These are phyloP conservation scores for Stegodyphus mimosarum DNA, from an alignment of 1,140 invertebrate species.

Conservation along the genomic window DNA sequence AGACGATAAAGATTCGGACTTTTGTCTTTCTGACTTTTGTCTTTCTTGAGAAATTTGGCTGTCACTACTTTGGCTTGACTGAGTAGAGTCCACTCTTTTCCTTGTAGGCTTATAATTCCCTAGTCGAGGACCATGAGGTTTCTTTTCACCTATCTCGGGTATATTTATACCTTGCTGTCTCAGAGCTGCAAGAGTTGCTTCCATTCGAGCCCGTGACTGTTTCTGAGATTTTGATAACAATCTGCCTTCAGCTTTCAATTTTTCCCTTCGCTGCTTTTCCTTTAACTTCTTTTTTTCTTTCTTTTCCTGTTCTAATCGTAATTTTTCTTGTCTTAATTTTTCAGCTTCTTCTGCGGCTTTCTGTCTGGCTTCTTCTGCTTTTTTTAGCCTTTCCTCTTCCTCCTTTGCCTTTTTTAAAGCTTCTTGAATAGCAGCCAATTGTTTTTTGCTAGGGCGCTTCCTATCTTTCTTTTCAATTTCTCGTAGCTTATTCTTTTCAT, in stretches of 20 bases:
- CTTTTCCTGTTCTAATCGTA: slow-evolving; percentile 77
- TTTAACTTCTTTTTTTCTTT: slow-evolving; percentile 89
- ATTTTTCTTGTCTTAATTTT: slow-evolving; percentile 66
- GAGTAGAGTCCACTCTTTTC: slow-evolving; percentile 46
- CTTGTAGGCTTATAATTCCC: slow-evolving; percentile 14
- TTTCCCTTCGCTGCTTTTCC: slow-evolving; percentile 92
- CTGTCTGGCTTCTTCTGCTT: slow-evolving; percentile 79
- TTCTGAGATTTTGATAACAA: slow-evolving; percentile 76
- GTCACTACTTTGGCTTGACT: slow-evolving; percentile 57
- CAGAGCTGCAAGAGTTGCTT: slow-evolving; percentile 86
- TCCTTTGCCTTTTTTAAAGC: slow-evolving; percentile 71
- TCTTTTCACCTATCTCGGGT: slow-evolving; percentile 73
- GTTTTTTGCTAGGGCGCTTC: slow-evolving; percentile 36
- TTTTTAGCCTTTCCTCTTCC: slow-evolving; percentile 82
- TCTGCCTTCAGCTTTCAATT: slow-evolving; percentile 94
- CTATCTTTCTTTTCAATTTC: slow-evolving; percentile 11
- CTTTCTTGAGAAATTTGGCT: neutral
- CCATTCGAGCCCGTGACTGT: slow-evolving; percentile 78
- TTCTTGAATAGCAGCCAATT: slow-evolving; percentile 32
- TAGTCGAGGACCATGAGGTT: neutral
- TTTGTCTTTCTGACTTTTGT: slow-evolving; percentile 45
- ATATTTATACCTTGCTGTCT: slow-evolving; percentile 83
- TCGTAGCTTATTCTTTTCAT: neutral
- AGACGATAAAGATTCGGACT: slow-evolving; percentile 47
- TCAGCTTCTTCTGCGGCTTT: slow-evolving; percentile 76